A percentile compares a stretch with the other conserved stretches of the same genome.
Conservation (phyloP, 2,113 vertebrate genomes). For the Lanius ludovicianus region DNA sequence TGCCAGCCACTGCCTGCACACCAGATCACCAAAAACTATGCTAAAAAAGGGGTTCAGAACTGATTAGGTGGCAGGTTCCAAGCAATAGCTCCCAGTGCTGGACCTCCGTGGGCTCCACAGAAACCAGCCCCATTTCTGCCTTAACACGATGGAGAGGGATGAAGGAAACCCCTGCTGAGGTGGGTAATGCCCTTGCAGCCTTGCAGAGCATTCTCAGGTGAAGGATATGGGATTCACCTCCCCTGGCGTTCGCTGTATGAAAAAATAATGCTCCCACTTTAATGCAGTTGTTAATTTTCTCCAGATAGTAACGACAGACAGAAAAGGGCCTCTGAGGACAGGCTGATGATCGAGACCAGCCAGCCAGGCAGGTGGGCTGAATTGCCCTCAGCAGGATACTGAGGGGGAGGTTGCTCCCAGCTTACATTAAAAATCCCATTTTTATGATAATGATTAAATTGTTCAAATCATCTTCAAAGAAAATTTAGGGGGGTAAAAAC, state of each 20-base stretch:
- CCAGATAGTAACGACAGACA: neutral
- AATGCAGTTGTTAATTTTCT: slow-evolving; percentile 7
- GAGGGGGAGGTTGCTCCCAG: neutral
- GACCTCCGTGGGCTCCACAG: neutral
- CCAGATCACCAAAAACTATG: neutral
- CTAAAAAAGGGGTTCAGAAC: neutral
- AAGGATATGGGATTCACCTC: neutral
- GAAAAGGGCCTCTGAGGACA: neutral
- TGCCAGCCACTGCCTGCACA: neutral
- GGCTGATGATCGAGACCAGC: neutral
- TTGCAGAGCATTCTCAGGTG: neutral
- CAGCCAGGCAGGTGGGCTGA: neutral
- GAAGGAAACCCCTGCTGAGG: neutral
- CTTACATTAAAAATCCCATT: neutral
- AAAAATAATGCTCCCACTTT: neutral
- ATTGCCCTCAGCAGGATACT: neutral
- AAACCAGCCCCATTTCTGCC: neutral
- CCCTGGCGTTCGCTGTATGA: neutral
- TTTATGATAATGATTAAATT: neutral
- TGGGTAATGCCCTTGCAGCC: neutral
- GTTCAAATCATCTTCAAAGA: neutral
- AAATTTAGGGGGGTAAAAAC: neutral
- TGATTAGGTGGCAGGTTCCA: neutral
- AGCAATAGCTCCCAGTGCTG: neutral
- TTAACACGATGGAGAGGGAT: neutral